Conservation (phyloP, 2,797 vertebrate species). For the Catharus ustulatus region DNA sequence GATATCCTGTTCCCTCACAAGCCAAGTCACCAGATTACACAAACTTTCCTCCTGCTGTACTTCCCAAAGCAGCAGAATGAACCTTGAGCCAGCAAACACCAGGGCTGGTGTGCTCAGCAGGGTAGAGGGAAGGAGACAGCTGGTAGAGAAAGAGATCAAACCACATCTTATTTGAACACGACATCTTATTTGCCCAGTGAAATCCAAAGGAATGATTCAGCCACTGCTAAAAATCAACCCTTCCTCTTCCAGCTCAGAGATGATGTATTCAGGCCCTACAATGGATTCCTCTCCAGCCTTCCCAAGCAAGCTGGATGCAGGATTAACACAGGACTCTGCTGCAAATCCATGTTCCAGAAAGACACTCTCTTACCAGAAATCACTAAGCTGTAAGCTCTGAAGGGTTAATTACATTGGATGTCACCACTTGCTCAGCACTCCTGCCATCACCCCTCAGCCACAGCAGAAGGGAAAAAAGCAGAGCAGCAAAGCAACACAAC, state of each 20-base stretch:
- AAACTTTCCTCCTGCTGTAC: constrained; percentile 34
- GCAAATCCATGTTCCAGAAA: not conserved
- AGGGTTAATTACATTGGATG: not conserved
- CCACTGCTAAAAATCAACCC: not conserved
- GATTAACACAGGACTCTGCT: not conserved
- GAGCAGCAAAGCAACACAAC: not conserved
- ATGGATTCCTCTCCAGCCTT: not conserved
- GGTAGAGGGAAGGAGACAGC: not conserved
- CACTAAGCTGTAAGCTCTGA: not conserved
- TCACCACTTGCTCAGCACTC: not conserved
- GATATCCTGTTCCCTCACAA: constrained; percentile 71
- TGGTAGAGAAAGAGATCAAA: not conserved
- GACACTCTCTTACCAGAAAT: not conserved
- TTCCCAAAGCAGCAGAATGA: constrained; percentile 26
- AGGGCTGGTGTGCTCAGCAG: not conserved
- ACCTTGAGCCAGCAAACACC: constrained; percentile 49
- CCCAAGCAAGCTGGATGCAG: not conserved
- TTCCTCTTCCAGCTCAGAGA: not conserved
- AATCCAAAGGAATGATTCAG: constrained; percentile 18
- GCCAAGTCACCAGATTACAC: constrained; percentile 53
- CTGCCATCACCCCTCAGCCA: not conserved
- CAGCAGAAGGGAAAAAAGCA: not conserved
- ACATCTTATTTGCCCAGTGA: not conserved
- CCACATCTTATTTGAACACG: not conserved
- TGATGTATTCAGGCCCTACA: not conserved